phyloP scores from a whole-genome alignment of 2,888 invertebrate species.

The Anthophora plumipes region DNA sequence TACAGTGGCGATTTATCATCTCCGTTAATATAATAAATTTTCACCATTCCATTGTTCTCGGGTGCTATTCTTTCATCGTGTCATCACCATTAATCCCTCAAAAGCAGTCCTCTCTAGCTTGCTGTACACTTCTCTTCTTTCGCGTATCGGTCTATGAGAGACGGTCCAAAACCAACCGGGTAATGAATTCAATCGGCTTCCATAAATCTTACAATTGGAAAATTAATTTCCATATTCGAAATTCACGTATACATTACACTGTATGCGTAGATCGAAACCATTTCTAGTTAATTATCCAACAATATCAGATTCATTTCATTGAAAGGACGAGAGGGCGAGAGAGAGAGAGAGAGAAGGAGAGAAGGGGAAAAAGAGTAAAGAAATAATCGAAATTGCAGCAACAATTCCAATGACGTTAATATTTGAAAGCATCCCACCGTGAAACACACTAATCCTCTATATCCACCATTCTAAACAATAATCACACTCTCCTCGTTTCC shows the following conservation, averaged over 20 bases:
- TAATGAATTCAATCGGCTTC: not conserved
- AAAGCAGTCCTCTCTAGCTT: not conserved
- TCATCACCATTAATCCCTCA: constrained; percentile 11
- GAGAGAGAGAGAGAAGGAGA: too few species aligned
- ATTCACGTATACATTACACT: not conserved
- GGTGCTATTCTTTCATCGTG: constrained; percentile 2
- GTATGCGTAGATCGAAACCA: too few species aligned
- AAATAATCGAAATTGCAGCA: too few species aligned
- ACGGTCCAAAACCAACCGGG: not conserved
- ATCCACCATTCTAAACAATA: not conserved
- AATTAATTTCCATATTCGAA: not conserved
- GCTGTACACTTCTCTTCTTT: not conserved
- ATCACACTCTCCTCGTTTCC: not conserved
- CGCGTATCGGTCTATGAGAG: not conserved
- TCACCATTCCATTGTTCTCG: constrained; percentile 5
- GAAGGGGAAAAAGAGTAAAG: too few species aligned
- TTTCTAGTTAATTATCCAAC: too few species aligned
- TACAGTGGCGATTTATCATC: not conserved
- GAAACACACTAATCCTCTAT: not conserved
- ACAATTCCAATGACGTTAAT: too few species aligned
- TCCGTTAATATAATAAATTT: constrained; percentile 26
- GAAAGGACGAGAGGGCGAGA: too few species aligned
- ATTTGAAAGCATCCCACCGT: too few species aligned
- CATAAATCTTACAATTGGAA: not conserved
- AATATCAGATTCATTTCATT: too few species aligned